Base-by-base conservation (phyloP, 2,113 vertebrate genomes). In the Psittacara wagleri region DNA sequence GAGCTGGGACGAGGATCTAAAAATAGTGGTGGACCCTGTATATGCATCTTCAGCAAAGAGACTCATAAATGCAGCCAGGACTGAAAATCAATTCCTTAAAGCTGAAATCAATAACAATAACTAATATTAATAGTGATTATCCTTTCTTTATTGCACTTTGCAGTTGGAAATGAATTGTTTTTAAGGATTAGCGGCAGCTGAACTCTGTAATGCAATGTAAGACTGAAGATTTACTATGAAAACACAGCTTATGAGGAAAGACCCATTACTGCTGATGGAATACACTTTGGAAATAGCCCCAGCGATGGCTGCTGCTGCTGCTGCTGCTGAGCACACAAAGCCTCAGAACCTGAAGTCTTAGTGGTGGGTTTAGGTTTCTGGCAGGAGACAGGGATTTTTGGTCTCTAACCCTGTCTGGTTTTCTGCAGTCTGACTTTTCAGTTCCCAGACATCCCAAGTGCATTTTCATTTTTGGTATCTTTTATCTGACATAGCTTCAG, bases 91-190 rank as follows among this genome's bases (percentile, higher is more conserved):
- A 98, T 97, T 91, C 97, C 63, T 82, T 97, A 97, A 98, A 98
- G 98, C 96, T 96, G 97, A 98, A 98, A 98, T 98, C 98, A 97
- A 98, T 98, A 97, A 94, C 97, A 86, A 97, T 98, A 97, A 97
- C 97, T 97, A 96, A 96, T 98, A 98, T 98, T 97, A 97, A 98
- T 98, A 96, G 97, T 96, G 97, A 97, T 98, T 96, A 95, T 78
- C 94, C 91, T 92, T 91, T 89, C 97, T 96, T 94, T 91, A 95
- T 94, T 91, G 95, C 83, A 78, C 94, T 92, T 83, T 87, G 96
- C 94, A 88, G 95, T 64, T 89, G 95, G 94, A 81, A 95, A 96
- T 90, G 96, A 77, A 95, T 93, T 91, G 96, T 96, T 94, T 95
- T 85, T 74, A 81, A 95, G 94, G 94, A 93, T 94, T 67, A 92